Conservation (phyloP, 2,888 invertebrate species). For the Myathropa florea region DNA sequence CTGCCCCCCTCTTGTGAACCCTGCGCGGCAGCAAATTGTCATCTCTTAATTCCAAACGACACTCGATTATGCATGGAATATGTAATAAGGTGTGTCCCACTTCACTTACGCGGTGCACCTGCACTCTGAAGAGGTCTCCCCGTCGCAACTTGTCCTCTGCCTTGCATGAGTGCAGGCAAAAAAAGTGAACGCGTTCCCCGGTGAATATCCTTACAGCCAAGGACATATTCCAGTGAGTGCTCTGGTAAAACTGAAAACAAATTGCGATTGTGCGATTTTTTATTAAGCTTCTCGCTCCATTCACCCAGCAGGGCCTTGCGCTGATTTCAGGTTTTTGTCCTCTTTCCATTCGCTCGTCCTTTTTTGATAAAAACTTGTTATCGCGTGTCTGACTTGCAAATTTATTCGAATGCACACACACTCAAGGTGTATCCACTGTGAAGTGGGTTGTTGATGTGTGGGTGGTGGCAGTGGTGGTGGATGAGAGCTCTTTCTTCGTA, state of each 20-base stretch:
- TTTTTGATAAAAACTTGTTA: slow-evolving; percentile 20
- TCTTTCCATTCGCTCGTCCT: not conserved
- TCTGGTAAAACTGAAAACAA: slow-evolving; percentile 29
- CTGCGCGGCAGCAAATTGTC: slow-evolving; percentile 49
- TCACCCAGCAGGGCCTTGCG: slow-evolving; percentile 14
- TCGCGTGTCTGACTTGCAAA: slow-evolving; percentile 58
- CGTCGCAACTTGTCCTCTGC: not conserved
- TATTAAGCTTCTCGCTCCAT: slow-evolving; percentile 27
- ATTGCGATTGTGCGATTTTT: slow-evolving; percentile 38
- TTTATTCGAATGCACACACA: slow-evolving; percentile 25
- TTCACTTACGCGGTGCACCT: slow-evolving; percentile 25
- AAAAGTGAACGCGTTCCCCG: slow-evolving; percentile 14
- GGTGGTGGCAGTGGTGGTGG: not conserved
- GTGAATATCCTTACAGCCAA: not conserved
- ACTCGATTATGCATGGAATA: slow-evolving; percentile 70
- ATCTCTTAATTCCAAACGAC: slow-evolving; percentile 61
- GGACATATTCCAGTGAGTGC: not conserved
- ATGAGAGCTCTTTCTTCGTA: not conserved
- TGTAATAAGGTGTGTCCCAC: slow-evolving; percentile 46
- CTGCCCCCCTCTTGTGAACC: not conserved
- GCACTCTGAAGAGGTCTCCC: slow-evolving; percentile 9
- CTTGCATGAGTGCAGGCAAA: not conserved
- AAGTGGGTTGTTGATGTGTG: not conserved
- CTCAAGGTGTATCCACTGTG: not conserved
- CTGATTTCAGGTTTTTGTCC: slow-evolving; percentile 38